A percentile compares a stretch with the other conserved stretches of the same genome.
These are phyloP conservation scores for Lophius americanus DNA, from an alignment of 2,797 vertebrate species.

Conservation along the genomic window DNA sequence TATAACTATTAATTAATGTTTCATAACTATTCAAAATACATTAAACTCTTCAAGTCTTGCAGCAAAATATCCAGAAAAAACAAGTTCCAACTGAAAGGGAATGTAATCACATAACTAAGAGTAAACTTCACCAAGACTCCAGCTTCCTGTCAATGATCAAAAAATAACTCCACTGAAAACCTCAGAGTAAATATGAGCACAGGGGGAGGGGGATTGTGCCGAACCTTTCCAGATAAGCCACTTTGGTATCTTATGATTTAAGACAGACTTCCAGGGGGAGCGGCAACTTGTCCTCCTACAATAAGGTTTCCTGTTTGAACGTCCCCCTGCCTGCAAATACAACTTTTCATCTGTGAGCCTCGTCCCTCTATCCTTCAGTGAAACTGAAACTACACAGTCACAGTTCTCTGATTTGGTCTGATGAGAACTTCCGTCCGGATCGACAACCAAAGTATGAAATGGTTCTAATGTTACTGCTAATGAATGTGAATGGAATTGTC, in stretches of 20 bases:
- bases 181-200: conserved; percentile 1
- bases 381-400: conserved; percentile 10
- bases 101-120: conserved; percentile 45
- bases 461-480: neutral
- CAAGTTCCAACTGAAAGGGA: conserved; percentile 36
- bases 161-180: neutral
- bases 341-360: neutral
- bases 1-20: conserved; percentile 15
- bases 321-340: neutral
- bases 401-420: conserved; percentile 25
- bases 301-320: neutral
- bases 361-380: neutral
- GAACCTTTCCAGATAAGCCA: conserved; percentile 13
- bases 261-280: conserved; percentile 1
- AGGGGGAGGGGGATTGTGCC: neutral
- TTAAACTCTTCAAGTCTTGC: conserved; percentile 34
- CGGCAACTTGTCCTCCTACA: neutral
- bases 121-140: neutral
- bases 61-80: conserved; percentile 14
- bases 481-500: neutral
- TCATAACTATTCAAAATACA: conserved; percentile 10
- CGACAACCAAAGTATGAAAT: neutral
- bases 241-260: conserved; percentile 36
- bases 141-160: conserved; percentile 10
- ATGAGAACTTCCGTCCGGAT: conserved; percentile 1